Percentiles rank a stretch among this genome's conserved stretches.
phyloP scores from a whole-genome alignment of 2,888 invertebrate genomes.

The Netelia inedita region DNA sequence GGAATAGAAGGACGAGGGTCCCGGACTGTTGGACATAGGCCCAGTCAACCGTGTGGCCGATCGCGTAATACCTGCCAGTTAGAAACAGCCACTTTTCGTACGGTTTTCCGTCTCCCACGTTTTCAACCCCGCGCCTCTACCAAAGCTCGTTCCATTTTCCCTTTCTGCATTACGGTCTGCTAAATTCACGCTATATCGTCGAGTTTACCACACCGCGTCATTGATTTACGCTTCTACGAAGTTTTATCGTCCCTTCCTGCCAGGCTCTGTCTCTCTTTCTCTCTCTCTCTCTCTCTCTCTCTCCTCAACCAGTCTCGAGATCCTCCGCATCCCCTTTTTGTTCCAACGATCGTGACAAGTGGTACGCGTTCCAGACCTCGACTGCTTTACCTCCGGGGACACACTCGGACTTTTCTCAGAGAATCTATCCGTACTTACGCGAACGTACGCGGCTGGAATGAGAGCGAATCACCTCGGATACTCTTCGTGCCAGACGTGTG shows the following conservation, averaged over 20 bases:
- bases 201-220: conserved; percentile 69
- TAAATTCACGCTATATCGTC: conserved; percentile 46
- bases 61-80: conserved; percentile 31
- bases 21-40: conserved; percentile 27
- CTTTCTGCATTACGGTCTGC: conserved; percentile 38
- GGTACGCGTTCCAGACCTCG: conserved; percentile 3
- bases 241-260: conserved; percentile 79
- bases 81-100: conserved; percentile 14
- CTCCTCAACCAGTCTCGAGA: neutral
- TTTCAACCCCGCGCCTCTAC: neutral
- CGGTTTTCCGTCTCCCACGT: conserved; percentile 3
- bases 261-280: conserved; percentile 65
- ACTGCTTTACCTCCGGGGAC: conserved; percentile 19
- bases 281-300: conserved; percentile 51
- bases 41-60: conserved; percentile 16
- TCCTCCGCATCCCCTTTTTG: conserved; percentile 16
- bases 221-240: conserved; percentile 80
- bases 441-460: conserved; percentile 7
- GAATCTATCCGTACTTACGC: conserved; percentile 23
- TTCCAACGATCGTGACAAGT: conserved; percentile 5
- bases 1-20: conserved; percentile 31
- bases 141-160: conserved; percentile 6
- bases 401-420: conserved; percentile 17
- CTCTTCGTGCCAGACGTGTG: conserved; percentile 24
- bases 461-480: conserved; percentile 29